A percentile compares a stretch with the other conserved stretches of the same genome.
Evolutionary conservation across 2,113 vertebrate genomes (phyloP).

Genomic region (Sapayoa aenigma): DNA sequence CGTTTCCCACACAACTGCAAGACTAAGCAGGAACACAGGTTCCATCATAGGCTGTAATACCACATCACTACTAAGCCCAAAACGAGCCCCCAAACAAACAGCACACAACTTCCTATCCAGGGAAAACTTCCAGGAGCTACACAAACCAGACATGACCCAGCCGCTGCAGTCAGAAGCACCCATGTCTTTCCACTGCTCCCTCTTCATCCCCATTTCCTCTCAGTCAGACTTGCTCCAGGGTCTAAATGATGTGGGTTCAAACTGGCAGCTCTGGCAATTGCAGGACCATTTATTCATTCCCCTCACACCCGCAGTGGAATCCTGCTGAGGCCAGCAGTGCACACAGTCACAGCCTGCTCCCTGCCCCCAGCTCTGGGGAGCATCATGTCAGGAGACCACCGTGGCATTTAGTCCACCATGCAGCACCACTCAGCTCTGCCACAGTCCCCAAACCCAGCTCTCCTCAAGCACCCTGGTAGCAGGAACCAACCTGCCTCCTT

Average conservation of each 20-base stretch:
- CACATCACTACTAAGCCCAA: background rate
- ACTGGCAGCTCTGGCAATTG: background rate
- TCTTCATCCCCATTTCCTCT: background rate
- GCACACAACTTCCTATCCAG: background rate
- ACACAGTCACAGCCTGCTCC: constrained; percentile 1
- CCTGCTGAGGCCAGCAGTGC: constrained; percentile 19
- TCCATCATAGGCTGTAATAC: background rate
- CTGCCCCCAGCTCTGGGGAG: background rate
- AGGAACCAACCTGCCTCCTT: background rate
- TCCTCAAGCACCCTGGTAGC: fast-evolving
- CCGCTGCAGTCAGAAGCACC: background rate
- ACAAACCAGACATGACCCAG: background rate
- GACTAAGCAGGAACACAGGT: background rate
- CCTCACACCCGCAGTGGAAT: constrained; percentile 12
- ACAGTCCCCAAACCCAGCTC: background rate
- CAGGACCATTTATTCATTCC: constrained; percentile 30
- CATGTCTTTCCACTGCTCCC: background rate
- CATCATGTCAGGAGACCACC: background rate
- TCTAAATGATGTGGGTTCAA: background rate
- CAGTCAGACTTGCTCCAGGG: background rate
- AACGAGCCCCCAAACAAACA: background rate
- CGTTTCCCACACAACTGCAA: background rate
- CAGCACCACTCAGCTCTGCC: background rate
- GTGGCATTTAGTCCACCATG: background rate
- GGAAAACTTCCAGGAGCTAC: background rate